Conservation (phyloP, 2,113 vertebrate genomes). For the Cinclus mexicanus region DNA sequence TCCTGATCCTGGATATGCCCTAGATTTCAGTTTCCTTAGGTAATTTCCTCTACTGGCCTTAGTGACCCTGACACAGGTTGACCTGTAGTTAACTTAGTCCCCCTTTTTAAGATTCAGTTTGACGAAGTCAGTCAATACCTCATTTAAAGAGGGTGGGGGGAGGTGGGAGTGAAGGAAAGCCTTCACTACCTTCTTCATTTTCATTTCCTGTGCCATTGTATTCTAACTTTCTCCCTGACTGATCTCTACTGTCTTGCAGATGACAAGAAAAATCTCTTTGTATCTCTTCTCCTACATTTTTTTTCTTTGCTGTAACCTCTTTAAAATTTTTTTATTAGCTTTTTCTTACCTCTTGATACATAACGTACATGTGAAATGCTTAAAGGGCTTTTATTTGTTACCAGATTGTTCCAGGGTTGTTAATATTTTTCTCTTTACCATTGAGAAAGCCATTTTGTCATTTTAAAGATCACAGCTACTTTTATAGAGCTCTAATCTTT, state of each 20-base stretch:
- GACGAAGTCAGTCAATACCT: conserved; percentile 52
- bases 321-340: neutral
- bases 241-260: neutral
- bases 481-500: conserved; percentile 30
- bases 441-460: conserved; percentile 32
- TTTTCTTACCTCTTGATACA: neutral
- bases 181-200: conserved; percentile 6
- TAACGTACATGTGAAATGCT: neutral
- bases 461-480: conserved; percentile 28
- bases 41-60: conserved; percentile 66
- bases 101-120: conserved; percentile 23
- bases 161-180: neutral
- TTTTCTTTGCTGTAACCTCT: neutral
- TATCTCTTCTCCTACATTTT: neutral
- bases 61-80: conserved; percentile 24
- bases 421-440: conserved; percentile 17
- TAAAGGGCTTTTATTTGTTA: neutral
- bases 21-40: conserved; percentile 72
- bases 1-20: conserved; percentile 64
- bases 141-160: neutral
- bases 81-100: conserved; percentile 51
- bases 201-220: conserved; percentile 43
- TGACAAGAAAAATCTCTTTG: neutral
- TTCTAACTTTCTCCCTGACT: conserved; percentile 16
- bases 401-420: neutral